Conservation (phyloP, 2,888 invertebrate species). For the Griposia aprilina region DNA sequence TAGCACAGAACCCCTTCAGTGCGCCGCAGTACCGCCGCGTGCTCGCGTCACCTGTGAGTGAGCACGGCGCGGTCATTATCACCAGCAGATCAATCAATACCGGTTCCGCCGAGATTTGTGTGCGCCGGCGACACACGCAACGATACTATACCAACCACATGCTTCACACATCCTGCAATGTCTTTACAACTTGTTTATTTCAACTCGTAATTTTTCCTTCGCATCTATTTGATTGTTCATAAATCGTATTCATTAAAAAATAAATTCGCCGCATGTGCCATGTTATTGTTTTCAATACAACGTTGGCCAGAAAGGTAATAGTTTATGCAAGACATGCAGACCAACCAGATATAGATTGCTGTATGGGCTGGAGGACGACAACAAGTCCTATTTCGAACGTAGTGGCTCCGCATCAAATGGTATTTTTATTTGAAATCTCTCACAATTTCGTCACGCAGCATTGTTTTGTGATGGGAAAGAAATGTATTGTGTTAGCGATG, state of each 20-base stretch:
- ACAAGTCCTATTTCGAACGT: background rate
- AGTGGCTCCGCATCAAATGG: background rate
- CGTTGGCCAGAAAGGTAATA: background rate
- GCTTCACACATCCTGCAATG: background rate
- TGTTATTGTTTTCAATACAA: background rate
- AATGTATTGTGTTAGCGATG: background rate
- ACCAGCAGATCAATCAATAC: slow-evolving; percentile 1
- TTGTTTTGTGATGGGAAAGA: slow-evolving; percentile 21
- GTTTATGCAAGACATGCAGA: background rate
- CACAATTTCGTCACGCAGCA: slow-evolving; percentile 11
- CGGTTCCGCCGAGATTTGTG: background rate
- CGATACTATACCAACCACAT: background rate
- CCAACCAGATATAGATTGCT: background rate
- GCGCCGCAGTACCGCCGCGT: background rate
- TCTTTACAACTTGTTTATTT: slow-evolving; percentile 4
- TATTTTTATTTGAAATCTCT: slow-evolving; percentile 7
- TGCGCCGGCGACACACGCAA: background rate
- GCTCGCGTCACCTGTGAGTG: slow-evolving; percentile 15
- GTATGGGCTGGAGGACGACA: background rate
- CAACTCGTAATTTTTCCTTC: background rate
- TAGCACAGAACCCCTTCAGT: background rate
- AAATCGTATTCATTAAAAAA: background rate
- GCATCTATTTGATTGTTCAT: background rate
- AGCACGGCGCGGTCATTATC: slow-evolving; percentile 20
- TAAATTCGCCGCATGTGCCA: background rate